Percentiles rank a stretch among this genome's conserved stretches.
Evolutionary conservation across 2,113 vertebrate genomes (phyloP).

Genomic region (Chloropsis cyanopogon): DNA sequence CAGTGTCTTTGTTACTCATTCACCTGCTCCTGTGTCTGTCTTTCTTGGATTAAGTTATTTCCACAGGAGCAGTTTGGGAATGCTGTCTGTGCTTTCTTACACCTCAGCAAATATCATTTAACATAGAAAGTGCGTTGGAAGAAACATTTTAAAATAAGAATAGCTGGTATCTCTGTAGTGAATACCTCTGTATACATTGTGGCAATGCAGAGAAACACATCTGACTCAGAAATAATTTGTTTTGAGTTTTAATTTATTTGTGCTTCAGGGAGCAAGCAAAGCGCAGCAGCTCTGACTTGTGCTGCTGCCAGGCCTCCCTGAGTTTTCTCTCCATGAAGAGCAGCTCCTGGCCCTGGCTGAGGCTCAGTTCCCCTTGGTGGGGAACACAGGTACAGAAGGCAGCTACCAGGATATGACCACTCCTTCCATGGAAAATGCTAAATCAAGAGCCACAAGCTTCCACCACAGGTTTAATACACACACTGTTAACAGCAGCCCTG

Average conservation of each 20-base stretch:
- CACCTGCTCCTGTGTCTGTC: not conserved
- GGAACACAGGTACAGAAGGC: rapidly evolving
- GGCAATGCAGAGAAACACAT: not conserved
- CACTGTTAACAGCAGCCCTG: not conserved
- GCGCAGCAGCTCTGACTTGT: not conserved
- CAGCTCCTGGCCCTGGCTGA: not conserved
- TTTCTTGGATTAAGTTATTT: not conserved
- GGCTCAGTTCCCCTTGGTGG: not conserved
- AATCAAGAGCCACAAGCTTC: not conserved
- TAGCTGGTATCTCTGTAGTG: not conserved
- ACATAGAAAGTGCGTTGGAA: not conserved
- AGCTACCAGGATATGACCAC: not conserved
- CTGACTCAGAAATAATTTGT: not conserved
- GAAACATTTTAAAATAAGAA: not conserved
- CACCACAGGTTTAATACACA: rapidly evolving
- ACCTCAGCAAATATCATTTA: not conserved
- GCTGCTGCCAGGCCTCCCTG: not conserved
- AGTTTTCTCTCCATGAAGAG: not conserved
- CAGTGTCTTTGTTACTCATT: not conserved
- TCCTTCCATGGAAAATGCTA: not conserved
- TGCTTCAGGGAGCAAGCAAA: not conserved
- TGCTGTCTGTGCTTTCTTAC: not conserved
- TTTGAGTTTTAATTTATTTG: not conserved
- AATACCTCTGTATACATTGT: not conserved
- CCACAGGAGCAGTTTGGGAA: not conserved